phyloP scores from a whole-genome alignment of 2,797 vertebrate genomes.

The Tachyglossus aculeatus region DNA sequence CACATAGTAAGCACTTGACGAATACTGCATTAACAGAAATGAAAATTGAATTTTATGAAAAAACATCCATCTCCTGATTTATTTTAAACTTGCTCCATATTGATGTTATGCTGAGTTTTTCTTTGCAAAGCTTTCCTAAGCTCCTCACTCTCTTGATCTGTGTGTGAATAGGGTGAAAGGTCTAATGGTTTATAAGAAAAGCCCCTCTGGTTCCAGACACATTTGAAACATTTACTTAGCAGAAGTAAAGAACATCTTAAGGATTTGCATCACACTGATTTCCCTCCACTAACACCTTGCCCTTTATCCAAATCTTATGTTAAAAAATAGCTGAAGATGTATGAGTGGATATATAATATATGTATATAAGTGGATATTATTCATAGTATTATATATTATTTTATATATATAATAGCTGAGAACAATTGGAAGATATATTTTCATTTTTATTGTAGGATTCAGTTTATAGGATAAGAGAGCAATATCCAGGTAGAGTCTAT shows the following conservation, averaged over 20 bases:
- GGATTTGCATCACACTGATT: slow-evolving; percentile 34
- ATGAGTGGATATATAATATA: slow-evolving; percentile 27
- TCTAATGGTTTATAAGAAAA: slow-evolving; percentile 30
- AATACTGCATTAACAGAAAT: no score
- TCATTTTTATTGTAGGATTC: no score
- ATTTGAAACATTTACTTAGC: slow-evolving; percentile 49
- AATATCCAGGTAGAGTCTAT: not conserved
- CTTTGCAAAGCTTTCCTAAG: not conserved
- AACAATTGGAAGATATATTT: slow-evolving; percentile 54
- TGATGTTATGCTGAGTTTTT: not conserved
- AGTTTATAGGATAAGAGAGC: not conserved
- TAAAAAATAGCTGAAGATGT: not conserved
- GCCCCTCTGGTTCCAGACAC: slow-evolving; percentile 46
- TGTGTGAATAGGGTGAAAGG: slow-evolving; percentile 34
- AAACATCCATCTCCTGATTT: no score
- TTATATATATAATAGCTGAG: slow-evolving; percentile 42
- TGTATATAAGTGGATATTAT: no score
- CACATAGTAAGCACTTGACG: no score
- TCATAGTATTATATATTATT: no score
- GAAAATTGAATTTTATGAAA: no score
- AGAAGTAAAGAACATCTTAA: slow-evolving; percentile 42
- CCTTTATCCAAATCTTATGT: slow-evolving; percentile 54
- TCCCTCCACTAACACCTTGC: slow-evolving; percentile 6
- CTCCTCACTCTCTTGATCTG: slow-evolving; percentile 7
- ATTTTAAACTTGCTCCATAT: not conserved